Evolutionary conservation across 2,888 invertebrate species (phyloP), one percentile per base, ranked within the genome.

Genomic region (Zygothrica quintamaculata): DNA sequence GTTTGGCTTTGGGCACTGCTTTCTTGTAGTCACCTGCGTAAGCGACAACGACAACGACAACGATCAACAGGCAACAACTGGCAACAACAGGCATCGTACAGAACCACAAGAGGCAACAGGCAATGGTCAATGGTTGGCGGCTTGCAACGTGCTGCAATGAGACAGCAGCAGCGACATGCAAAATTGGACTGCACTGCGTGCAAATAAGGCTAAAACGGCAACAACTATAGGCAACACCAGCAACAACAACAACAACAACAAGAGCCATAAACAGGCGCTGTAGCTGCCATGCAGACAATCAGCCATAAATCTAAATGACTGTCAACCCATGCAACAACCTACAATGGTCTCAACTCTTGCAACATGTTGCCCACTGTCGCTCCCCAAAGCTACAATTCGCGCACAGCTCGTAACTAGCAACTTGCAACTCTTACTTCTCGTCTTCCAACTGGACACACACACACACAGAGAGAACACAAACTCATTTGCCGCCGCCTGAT

Each of bases 281-380:
- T 82, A 84, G 60, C 74, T 73, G 80, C 65, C 73, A 65, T 66
- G 71, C 79, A 73, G 88, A 84, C 84, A 84, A 84, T 84, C 84
- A 88, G 81, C 84, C 87, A 84, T 84, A 84, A 84, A 84, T 84
- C 84, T 84, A 84, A 84, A 84, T 84, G 84, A 84, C 88, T 84
- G 84, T 84, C 84, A 88, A 88, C 77, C 85, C 68, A 77, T 47
- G 79, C 71, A 51, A 46, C 75, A 74, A 58, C 79, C 82, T 67
- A 86, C 81, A 79, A 81, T 77, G 70, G 72, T 36, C 59, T 18
- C 62, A 61, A 65, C 43, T 58, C 66, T 64, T 65, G 77, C 68
- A 69, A 69, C 82, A 81, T 84, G 84, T 79, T 77, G 77, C 67
- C 71, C 58, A 74, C 60, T 56, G 56, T 42, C 55, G 26, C 40